phyloP scores from a whole-genome alignment of 2,888 invertebrate genomes.

The Taphrorychus bicolor region DNA sequence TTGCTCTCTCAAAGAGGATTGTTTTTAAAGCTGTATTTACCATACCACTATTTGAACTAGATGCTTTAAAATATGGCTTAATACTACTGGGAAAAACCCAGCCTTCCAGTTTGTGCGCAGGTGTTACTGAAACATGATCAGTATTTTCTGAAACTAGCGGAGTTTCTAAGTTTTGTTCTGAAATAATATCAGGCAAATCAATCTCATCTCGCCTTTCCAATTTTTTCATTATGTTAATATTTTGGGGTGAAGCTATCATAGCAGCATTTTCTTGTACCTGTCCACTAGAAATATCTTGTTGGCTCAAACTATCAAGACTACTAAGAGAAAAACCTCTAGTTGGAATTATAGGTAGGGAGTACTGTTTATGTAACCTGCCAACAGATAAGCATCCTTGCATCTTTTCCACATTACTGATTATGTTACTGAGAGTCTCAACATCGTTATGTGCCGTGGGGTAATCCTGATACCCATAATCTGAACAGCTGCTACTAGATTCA shows the following conservation, averaged over 20 bases:
- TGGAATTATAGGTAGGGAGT: conserved; percentile 47
- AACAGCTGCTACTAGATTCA: conserved; percentile 47
- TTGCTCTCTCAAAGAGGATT: conserved; percentile 53
- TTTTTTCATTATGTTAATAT: not conserved
- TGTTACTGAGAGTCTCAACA: conserved; percentile 65
- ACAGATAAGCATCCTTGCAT: conserved; percentile 44
- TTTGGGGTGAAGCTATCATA: not conserved
- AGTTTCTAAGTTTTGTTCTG: conserved; percentile 1
- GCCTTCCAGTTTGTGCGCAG: not conserved
- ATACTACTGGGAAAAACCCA: conserved; percentile 34
- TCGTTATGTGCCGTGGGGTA: conserved; percentile 58
- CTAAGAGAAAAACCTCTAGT: conserved; percentile 42
- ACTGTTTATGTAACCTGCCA: conserved; percentile 46
- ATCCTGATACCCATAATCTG: conserved; percentile 56
- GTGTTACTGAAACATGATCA: not conserved
- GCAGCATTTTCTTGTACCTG: not conserved
- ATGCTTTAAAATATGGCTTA: conserved; percentile 24
- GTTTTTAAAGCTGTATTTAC: conserved; percentile 55
- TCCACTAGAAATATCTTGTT: not conserved
- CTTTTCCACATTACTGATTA: conserved; percentile 63
- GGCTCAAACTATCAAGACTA: conserved; percentile 31
- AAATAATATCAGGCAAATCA: not conserved
- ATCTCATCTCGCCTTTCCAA: conserved; percentile 2
- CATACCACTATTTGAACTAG: conserved; percentile 40
- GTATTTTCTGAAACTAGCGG: not conserved